These are phyloP conservation scores for Danio jaintianensis DNA, from an alignment of 2,797 vertebrate genomes.

Conservation along the genomic window DNA sequence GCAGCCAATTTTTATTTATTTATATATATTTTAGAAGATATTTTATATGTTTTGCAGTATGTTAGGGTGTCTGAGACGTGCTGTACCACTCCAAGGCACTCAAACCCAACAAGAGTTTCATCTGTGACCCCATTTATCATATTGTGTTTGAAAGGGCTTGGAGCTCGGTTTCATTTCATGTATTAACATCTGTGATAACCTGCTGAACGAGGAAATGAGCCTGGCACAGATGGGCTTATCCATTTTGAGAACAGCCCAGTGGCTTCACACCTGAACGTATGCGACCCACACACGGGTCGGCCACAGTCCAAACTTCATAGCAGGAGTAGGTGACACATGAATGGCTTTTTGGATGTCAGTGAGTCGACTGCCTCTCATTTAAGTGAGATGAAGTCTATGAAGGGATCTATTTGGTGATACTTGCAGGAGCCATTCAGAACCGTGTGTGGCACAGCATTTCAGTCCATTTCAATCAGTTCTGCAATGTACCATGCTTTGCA, in stretches of 20 bases:
- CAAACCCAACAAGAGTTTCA: conserved; percentile 1
- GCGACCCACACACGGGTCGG: neutral
- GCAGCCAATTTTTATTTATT: neutral
- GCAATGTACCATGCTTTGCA: no score
- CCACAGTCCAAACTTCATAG: neutral
- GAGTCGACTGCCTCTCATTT: neutral
- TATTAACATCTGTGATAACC: conserved; percentile 5
- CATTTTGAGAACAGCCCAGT: neutral
- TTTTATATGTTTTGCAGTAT: conserved; percentile 1
- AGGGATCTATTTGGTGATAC: neutral
- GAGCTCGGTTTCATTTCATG: neutral
- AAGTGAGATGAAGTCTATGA: conserved; percentile 3
- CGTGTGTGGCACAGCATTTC: no score
- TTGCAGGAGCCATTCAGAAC: neutral
- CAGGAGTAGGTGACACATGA: conserved; percentile 15
- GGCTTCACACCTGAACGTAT: neutral
- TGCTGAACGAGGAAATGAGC: neutral
- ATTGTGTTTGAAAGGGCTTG: neutral
- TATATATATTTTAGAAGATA: neutral
- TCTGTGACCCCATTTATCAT: conserved; percentile 15
- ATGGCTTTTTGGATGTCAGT: neutral
- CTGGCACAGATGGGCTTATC: conserved; percentile 2
- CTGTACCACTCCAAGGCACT: neutral
- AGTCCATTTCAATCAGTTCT: no score
- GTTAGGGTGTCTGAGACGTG: neutral